Evolutionary conservation across 2,797 vertebrate genomes (phyloP), one percentile per base, ranked within the genome.

Genomic region (Parauchenoglanis punctatus): DNA sequence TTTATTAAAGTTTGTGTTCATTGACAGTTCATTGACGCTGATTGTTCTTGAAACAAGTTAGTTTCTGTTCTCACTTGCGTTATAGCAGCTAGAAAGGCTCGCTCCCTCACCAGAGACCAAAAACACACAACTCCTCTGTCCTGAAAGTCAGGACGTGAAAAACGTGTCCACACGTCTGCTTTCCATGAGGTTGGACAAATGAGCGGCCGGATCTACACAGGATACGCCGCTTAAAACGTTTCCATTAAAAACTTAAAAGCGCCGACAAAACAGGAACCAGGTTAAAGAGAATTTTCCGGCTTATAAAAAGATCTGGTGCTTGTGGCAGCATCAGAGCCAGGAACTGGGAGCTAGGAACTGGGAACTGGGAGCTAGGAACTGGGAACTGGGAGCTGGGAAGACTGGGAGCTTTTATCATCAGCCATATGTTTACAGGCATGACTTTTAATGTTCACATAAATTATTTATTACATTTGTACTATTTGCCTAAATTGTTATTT

Each of bases 121-220:
- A 65, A 63, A 25, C 12, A 68, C 67, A n/a, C 25, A n/a, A 61
- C 65, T 31, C 65, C 65, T 31, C 12, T 15, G 28, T 68, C 65
- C 13, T 4, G 65, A 35, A 68, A 28, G 28, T 31, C 31, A 31
- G 31, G 31, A 31, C 31, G 31, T 31, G 31, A 31, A 31, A 31
- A 31, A 31, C 31, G 31, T 31, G 31, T 31, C 31, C 76, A n/a
- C 52, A 58, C 49, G 17, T 7, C 49, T n/a, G 70, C 25, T 61
- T 49, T 75, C 70, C 35, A 75, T 18, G 5, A 75, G 56, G 68
- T n/a, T 10, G 70, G 56, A 76, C 12, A 75, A n/a, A 85, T 25
- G 17, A 85, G 83, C 54, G 76, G 70, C 12, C 80, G 7, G 49
- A 78, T 56, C 73, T 73, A 65, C 46, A 78, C 85, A 67, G 85